phyloP scores from a whole-genome alignment of 2,113 vertebrate species.

The Prolemur simus region DNA sequence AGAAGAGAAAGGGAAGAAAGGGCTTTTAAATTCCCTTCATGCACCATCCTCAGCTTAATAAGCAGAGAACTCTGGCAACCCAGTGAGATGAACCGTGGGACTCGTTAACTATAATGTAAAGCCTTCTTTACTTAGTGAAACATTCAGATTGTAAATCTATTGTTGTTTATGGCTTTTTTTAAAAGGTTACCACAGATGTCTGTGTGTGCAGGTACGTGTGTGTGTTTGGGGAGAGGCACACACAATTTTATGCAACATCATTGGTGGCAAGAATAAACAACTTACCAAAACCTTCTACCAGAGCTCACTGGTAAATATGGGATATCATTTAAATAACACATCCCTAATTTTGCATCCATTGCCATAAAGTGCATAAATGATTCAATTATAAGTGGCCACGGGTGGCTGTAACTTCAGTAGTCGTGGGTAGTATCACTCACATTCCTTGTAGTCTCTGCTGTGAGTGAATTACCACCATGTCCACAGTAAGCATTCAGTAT shows the following conservation, averaged over 20 bases:
- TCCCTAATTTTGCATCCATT: not conserved
- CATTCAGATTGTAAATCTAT: not conserved
- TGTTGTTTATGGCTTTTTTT: not conserved
- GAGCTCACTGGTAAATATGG: not conserved
- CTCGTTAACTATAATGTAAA: not conserved
- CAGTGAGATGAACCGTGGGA: not conserved
- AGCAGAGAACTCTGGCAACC: not conserved
- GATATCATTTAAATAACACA: not conserved
- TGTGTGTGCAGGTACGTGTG: not conserved
- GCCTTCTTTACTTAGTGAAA: not conserved
- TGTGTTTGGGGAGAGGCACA: not conserved
- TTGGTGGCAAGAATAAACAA: not conserved
- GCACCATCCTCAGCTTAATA: not conserved
- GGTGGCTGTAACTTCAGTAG: not conserved
- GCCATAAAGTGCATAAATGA: not conserved
- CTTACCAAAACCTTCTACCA: not conserved
- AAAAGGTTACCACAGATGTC: not conserved
- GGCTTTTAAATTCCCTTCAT: not conserved
- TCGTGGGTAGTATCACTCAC: not conserved
- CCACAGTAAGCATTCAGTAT: not conserved
- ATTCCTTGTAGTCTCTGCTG: not conserved
- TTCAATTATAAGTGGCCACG: not conserved
- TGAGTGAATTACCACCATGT: not conserved
- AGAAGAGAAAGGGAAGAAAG: not conserved
- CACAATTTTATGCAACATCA: not conserved